A percentile compares a stretch with the other conserved stretches of the same genome.
Evolutionary conservation across 2,797 vertebrate genomes (phyloP).

Genomic region (Manis crassicaudata): DNA sequence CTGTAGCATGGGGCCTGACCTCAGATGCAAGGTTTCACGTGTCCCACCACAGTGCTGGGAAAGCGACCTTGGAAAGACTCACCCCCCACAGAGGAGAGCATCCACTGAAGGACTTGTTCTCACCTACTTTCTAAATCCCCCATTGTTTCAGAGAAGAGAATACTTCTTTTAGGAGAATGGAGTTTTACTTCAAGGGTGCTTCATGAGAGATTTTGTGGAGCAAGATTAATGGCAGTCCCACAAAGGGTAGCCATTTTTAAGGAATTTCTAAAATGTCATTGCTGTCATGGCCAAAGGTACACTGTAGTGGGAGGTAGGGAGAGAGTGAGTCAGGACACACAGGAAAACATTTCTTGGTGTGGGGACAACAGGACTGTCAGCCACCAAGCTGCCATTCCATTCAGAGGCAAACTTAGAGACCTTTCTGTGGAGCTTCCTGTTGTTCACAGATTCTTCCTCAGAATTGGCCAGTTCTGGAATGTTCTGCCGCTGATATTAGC

Average conservation of each 20-base stretch:
- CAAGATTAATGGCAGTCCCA: not conserved
- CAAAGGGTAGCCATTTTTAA: not conserved
- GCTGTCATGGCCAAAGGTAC: not conserved
- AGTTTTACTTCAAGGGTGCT: not conserved
- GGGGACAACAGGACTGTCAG: not conserved
- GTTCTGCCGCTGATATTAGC: not conserved
- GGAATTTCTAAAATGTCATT: not conserved
- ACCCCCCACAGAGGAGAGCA: not conserved
- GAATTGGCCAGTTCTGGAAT: not conserved
- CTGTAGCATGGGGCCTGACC: not conserved
- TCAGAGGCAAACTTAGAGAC: not conserved
- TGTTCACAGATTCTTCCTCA: not conserved
- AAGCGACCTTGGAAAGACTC: not conserved
- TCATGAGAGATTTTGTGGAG: not conserved
- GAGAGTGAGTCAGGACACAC: too few species aligned
- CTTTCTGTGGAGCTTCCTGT: not conserved
- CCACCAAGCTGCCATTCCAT: not conserved
- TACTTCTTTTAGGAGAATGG: not conserved
- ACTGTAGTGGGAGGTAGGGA: not conserved
- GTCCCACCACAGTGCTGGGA: not conserved
- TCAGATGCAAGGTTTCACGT: not conserved
- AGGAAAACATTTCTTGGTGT: not conserved
- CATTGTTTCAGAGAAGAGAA: not conserved
- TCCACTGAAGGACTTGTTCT: not conserved
- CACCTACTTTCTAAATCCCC: not conserved